Base-by-base conservation (phyloP, 1,140 invertebrate species). In the Philotrypesis tridentata region DNA sequence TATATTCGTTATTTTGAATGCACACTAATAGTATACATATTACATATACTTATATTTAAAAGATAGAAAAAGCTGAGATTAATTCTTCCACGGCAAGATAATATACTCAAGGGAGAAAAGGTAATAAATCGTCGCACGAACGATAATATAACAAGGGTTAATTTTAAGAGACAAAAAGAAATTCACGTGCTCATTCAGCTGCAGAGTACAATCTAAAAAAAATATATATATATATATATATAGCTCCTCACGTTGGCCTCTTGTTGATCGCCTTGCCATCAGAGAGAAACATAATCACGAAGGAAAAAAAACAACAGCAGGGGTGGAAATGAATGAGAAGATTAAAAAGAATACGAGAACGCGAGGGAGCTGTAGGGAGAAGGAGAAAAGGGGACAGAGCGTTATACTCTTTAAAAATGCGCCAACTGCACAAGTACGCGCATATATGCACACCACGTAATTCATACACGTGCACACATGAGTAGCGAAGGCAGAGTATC, bases 311-410 rank as follows among this genome's bases (percentile, higher is more conserved):
- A 70, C 12, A 70, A 70, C 31, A 70, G n/a, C 31, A 29, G 21
- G 31, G 29, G 67, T 70, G 11, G 14, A 70, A 70, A 70, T 70
- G 21, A 70, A 70, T 37, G 67, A 33, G 67, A 70, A 70, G 31
- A 70, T 70, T 70, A 70, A 70, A 70, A 70, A 23, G 29, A 70
- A 70, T 29, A 29, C 21, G 61, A n/a, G 61, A 9, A 8, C 25
- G 61, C 61, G 11, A n/a, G n/a, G n/a, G n/a, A n/a, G n/a, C 25
- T n/a, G 3, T 14, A 14, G 40, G 11, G 40, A 61, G 7, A 25
- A 17, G 23, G 60, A 25, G 23, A 61, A n/a, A 11, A 61, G 60
- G 60, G 23, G 60, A 12, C n/a, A 65, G 4, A 23, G 61, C 21
- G 6, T 55, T 55, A n/a, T 55, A 55, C 17, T 55, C 48, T 55